Conservation (phyloP, 2,888 invertebrate species). For the Cataglyphis rosenhaueri region DNA sequence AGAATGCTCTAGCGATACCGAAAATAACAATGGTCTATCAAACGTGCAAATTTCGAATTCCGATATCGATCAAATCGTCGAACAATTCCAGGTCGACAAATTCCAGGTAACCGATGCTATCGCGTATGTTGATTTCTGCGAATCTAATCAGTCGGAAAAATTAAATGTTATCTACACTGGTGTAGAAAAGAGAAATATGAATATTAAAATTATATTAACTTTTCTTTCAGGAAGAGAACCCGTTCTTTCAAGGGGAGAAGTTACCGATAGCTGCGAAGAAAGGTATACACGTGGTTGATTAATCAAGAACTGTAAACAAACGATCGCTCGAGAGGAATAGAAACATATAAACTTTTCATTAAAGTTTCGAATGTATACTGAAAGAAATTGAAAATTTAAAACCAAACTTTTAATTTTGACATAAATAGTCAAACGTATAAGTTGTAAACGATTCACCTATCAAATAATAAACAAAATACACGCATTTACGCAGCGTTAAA, state of each 20-base stretch:
- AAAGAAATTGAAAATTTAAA: constrained; percentile 1
- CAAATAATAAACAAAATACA: constrained; percentile 25
- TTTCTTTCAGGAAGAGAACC: constrained; percentile 90
- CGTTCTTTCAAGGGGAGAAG: constrained; percentile 94
- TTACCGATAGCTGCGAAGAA: constrained; percentile 97
- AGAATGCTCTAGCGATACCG: constrained; percentile 90
- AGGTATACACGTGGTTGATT: constrained; percentile 90
- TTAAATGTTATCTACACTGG: constrained; percentile 7
- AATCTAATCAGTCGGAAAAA: neutral
- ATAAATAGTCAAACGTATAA: neutral
- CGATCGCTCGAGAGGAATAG: neutral
- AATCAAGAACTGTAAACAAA: constrained; percentile 77
- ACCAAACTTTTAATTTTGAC: constrained; percentile 15
- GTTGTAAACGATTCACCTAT: constrained; percentile 11
- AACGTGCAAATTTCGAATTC: constrained; percentile 85
- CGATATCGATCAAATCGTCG: constrained; percentile 90
- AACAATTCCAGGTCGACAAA: constrained; percentile 88
- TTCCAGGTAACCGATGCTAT: constrained; percentile 85
- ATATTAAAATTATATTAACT: constrained; percentile 44
- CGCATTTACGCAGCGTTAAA: constrained; percentile 42
- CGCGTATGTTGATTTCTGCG: neutral
- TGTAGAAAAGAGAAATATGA: neutral
- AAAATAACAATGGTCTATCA: constrained; percentile 79
- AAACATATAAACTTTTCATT: constrained; percentile 22
- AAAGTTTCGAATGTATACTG: neutral